A percentile compares a stretch with the other conserved stretches of the same genome.
Conservation (phyloP, 2,113 vertebrate species). For the Vulpes vulpes region DNA sequence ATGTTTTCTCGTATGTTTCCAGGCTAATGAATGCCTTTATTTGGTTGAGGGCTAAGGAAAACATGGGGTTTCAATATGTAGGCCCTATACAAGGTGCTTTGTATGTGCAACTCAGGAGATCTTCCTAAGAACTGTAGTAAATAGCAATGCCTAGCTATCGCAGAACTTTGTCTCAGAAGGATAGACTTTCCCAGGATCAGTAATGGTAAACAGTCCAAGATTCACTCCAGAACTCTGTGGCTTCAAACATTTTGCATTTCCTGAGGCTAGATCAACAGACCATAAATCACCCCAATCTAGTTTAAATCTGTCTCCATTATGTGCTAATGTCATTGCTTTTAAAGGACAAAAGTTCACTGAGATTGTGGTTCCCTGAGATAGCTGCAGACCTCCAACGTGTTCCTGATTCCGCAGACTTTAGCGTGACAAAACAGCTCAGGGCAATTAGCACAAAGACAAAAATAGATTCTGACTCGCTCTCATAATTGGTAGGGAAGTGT, state of each 20-base stretch:
- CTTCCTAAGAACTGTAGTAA: background rate
- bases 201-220: too few relatives aligned
- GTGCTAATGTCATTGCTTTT: background rate
- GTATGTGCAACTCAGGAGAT: background rate
- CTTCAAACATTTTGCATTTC: too few relatives aligned
- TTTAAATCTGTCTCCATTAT: background rate
- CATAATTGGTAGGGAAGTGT: too few relatives aligned
- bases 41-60: background rate
- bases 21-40: background rate
- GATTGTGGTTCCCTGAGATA: background rate
- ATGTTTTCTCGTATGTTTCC: background rate
- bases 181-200: background rate
- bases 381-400: fast-evolving
- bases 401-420: background rate
- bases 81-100: background rate
- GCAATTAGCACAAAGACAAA: background rate
- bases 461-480: background rate
- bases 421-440: background rate
- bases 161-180: background rate
- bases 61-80: background rate
- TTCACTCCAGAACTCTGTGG: too few relatives aligned
- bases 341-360: background rate
- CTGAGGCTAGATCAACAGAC: background rate
- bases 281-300: background rate
- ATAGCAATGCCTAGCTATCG: background rate